Evolutionary conservation across 2,888 invertebrate genomes (phyloP), one percentile per base, ranked within the genome.

Genomic region (Athrips mouffetella): DNA sequence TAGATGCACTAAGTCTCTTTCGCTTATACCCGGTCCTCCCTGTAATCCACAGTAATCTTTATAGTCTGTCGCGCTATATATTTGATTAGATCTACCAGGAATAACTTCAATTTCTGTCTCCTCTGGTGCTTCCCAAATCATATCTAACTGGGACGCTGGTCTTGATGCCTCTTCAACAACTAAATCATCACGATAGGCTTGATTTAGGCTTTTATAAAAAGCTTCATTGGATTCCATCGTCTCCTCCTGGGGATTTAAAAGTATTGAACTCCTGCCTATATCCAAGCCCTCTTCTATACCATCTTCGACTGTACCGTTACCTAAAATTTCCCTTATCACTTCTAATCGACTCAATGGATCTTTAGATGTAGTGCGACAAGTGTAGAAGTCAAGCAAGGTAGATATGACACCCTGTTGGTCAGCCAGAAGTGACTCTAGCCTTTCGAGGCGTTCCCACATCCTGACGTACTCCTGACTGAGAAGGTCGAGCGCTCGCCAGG

Each of bases 381-480:
- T 91, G 73, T 94, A 94, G 79, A 94, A 93, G 71, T 94, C 94
- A 70, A 97, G 91, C 66, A 97, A 89, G 71, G 96, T 96, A 45
- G 94, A 92, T 64, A 97, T 96, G 35, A 97, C 96, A 61, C 94
- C 94, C 76, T 97, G 97, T 76, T 97, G 97, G 71, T 97, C 96
- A 75, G 94, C 92, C 2, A 97, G 91, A 52, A 97, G 90, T 16
- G 94, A 92, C 74, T 97, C 97, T 21, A 97, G 86, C 76, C 96
- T 95, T 70, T 97, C 97, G 52, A 97, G 86, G 37, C 96, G 90
- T 68, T 95, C 95, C 96, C 97, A 97, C 94, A 97, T 97, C 75
- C 96, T 94, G 46, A 96, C 94, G 69, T 97, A 97, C 74, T 97
- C 97, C 68, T 95, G 95, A 30, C 96, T 96, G 25, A 97, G 91